A percentile compares a stretch with the other conserved stretches of the same genome.
These are phyloP conservation scores for Andrena minutula DNA, from an alignment of 2,888 invertebrate genomes.

Conservation along the genomic window DNA sequence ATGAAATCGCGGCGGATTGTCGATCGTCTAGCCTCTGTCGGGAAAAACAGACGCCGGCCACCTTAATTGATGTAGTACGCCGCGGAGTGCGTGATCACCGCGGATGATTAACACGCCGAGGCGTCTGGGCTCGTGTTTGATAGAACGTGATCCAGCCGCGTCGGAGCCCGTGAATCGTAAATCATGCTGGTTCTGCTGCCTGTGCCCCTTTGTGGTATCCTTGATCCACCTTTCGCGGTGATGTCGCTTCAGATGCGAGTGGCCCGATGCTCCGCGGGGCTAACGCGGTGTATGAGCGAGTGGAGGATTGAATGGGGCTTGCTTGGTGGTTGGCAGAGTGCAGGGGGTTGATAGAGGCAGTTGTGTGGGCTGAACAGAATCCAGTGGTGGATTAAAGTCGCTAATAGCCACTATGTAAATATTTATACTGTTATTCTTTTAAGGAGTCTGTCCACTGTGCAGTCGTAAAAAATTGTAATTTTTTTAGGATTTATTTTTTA, in stretches of 20 bases:
- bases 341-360: background rate
- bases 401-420: too few species aligned
- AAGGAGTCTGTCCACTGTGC: too few species aligned
- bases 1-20: background rate
- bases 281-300: background rate
- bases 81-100: background rate
- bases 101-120: slow-evolving; percentile 1
- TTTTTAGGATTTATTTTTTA: too few species aligned
- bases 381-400: background rate
- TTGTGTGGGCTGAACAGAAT: background rate
- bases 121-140: background rate
- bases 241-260: background rate
- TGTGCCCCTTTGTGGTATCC: background rate
- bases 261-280: background rate
- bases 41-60: background rate
- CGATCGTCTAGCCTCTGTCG: background rate
- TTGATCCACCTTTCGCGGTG: slow-evolving; percentile 3
- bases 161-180: background rate
- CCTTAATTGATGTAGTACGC: background rate
- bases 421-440: too few species aligned
- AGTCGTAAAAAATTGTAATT: too few species aligned
- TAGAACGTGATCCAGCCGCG: background rate
- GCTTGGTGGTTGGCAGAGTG: background rate
- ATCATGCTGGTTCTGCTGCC: background rate
- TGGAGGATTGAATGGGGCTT: background rate